A percentile compares a stretch with the other conserved stretches of the same genome.
These are phyloP conservation scores for Podilymbus podiceps DNA, from an alignment of 2,113 vertebrate species.

Conservation along the genomic window DNA sequence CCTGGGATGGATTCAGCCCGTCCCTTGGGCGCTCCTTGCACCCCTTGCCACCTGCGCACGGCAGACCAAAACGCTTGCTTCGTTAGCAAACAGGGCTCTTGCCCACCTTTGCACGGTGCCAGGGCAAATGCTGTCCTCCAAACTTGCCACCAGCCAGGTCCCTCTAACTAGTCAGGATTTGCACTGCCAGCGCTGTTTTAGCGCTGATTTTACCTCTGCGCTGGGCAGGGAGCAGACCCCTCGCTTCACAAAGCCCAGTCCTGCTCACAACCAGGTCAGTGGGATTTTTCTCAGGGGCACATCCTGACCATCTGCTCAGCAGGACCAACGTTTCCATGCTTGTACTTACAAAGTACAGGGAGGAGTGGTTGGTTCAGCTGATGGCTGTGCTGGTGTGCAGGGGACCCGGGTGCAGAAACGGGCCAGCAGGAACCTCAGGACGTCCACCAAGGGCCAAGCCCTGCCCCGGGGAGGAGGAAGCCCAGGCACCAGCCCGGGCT, in stretches of 20 bases:
- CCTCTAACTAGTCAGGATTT: fast-evolving
- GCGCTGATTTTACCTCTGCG: fast-evolving
- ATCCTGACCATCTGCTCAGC: background rate
- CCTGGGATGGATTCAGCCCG: background rate
- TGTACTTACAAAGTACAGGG: too few species aligned
- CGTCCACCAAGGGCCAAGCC: background rate
- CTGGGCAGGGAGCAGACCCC: background rate
- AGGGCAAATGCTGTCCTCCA: background rate
- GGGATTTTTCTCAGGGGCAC: background rate
- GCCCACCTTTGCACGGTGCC: fast-evolving
- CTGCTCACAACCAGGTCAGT: background rate
- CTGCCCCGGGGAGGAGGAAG: background rate
- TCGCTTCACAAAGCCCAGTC: background rate
- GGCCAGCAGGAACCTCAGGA: background rate
- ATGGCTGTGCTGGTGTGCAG: background rate
- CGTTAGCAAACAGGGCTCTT: background rate
- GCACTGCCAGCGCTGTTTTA: background rate
- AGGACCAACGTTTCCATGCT: background rate
- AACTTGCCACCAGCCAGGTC: too few species aligned
- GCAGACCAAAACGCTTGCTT: background rate
- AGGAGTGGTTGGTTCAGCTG: background rate
- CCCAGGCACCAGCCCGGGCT: background rate
- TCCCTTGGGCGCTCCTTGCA: background rate
- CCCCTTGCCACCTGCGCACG: background rate
- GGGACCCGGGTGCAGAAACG: background rate